phyloP scores from a whole-genome alignment of 2,888 invertebrate genomes.

The Neoscelio sp. region DNA sequence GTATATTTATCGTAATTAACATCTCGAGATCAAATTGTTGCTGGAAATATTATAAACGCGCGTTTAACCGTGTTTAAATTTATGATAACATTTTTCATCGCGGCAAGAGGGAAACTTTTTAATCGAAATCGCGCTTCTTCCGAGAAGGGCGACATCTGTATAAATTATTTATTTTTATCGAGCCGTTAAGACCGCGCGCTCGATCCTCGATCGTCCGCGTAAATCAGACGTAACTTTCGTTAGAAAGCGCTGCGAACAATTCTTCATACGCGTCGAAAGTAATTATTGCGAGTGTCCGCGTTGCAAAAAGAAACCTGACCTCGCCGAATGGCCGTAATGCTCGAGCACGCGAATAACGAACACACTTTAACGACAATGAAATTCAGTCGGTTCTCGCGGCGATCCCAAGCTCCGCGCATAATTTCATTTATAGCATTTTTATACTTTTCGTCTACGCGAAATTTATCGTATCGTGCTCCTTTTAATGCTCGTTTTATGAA shows the following conservation, averaged over 20 bases:
- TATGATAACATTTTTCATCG: too few species aligned
- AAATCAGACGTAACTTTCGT: slow-evolving; percentile 35
- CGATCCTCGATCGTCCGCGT: not conserved
- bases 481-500: slow-evolving; percentile 40
- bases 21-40: not conserved
- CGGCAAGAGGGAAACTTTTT: too few species aligned
- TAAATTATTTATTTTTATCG: too few species aligned
- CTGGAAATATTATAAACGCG: not conserved
- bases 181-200: not conserved
- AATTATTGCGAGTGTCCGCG: not conserved
- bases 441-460: slow-evolving; percentile 6
- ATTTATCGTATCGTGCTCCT: slow-evolving; percentile 5
- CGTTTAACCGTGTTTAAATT: not conserved
- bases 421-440: slow-evolving; percentile 30
- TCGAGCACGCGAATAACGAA: not conserved
- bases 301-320: too few species aligned
- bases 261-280: slow-evolving; percentile 78
- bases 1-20: too few species aligned
- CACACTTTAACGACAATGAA: not conserved
- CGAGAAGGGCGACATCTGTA: too few species aligned
- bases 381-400: not conserved
- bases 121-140: too few species aligned
- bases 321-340: not conserved
- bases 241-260: slow-evolving; percentile 77
- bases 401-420: not conserved